Percentiles rank a stretch among this genome's conserved stretches.
These are phyloP conservation scores for Halisarca cf. caerulea DNA, from an alignment of 37 sponge, comb jelly and placozoan species.

Conservation along the genomic window DNA sequence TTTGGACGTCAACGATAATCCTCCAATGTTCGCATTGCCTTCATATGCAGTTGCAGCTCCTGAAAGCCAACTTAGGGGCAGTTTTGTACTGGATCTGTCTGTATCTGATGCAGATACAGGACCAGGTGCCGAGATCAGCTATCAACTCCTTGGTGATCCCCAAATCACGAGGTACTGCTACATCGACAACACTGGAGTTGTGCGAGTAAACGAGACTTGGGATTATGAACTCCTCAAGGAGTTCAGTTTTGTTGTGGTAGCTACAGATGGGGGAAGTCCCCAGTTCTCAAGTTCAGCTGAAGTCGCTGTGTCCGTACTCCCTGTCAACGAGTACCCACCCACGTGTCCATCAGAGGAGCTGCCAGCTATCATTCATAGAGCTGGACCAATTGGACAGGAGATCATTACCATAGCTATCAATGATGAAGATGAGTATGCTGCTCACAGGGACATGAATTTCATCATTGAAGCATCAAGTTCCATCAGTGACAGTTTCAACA, in stretches of 20 bases:
- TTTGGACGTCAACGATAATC: constrained; percentile 71
- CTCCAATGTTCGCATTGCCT: constrained; percentile 41
- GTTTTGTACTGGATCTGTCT: not conserved
- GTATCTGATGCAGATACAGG: constrained; percentile 15
- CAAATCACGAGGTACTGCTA: not conserved
- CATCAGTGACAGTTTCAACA: not conserved
- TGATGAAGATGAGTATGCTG: not conserved
- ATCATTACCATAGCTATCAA: constrained; percentile 3
- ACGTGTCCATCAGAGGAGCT: not conserved
- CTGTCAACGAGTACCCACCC: constrained; percentile 25
- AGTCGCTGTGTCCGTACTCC: constrained; percentile 5
- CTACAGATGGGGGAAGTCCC: constrained; percentile 11
- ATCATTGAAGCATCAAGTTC: too few species aligned
- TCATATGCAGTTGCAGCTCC: not conserved
- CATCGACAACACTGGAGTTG: not conserved
- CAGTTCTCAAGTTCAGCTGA: not conserved
- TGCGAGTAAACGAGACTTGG: not conserved
- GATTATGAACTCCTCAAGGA: constrained; percentile 24
- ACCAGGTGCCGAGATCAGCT: not conserved
- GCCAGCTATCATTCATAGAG: not conserved
- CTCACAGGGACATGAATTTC: constrained; percentile 20
- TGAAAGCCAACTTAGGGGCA: not conserved
- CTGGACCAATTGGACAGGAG: not conserved
- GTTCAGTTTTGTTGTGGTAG: constrained; percentile 10
- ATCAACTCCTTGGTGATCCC: not conserved